A percentile compares a stretch with the other conserved stretches of the same genome.
Conservation (phyloP, 2,797 vertebrate species). For the Myiotriccus ornatus region DNA sequence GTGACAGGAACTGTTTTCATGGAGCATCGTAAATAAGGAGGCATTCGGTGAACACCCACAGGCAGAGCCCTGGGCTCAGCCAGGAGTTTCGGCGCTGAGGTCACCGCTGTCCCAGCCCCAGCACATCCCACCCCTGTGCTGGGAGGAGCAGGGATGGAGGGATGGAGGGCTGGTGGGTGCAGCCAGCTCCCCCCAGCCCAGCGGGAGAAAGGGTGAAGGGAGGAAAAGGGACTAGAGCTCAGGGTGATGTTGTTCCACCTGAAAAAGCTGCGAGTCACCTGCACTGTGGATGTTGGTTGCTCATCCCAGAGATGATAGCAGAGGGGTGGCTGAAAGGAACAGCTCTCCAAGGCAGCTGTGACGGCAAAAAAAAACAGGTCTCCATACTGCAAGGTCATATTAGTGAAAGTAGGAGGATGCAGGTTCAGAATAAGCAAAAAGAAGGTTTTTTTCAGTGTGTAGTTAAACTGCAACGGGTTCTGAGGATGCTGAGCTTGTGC, state of each 20-base stretch:
- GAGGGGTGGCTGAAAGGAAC: background rate
- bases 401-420: background rate
- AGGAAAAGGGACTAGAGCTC: background rate
- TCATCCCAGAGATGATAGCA: background rate
- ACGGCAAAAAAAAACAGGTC: background rate
- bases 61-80: background rate
- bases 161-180: background rate
- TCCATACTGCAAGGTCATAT: background rate
- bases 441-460: fast-evolving
- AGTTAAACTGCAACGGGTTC: background rate
- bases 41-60: background rate
- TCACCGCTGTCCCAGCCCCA: conserved; percentile 5
- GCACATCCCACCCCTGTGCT: background rate
- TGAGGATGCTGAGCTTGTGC: background rate
- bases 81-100: background rate
- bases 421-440: background rate
- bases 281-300: background rate
- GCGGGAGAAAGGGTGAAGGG: background rate
- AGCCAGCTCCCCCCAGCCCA: background rate
- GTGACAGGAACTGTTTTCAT: background rate
- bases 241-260: background rate
- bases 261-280: background rate
- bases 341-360: background rate
- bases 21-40: background rate
- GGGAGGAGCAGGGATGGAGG: background rate